Evolutionary conservation across 2,113 vertebrate species (phyloP).

Genomic region (Pitta sordida): DNA sequence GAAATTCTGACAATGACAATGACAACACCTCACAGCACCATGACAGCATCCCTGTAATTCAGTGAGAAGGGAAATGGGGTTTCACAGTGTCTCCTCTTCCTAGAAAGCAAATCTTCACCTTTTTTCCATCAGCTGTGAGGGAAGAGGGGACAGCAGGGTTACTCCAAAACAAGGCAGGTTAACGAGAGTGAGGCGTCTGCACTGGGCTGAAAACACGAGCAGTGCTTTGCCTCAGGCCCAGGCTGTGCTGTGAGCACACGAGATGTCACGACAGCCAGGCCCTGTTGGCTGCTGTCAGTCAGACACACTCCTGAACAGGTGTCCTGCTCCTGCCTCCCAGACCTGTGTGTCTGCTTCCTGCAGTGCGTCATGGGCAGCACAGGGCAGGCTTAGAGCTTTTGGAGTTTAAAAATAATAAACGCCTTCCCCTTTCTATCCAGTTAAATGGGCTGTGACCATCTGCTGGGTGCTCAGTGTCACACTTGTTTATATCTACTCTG

Average conservation of each 20-base stretch:
- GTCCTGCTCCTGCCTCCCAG: not conserved
- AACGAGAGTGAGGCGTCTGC: not conserved
- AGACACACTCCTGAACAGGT: not conserved
- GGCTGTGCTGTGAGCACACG: not conserved
- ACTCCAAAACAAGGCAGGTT: not conserved
- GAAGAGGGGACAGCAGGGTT: not conserved
- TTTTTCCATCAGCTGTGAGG: not conserved
- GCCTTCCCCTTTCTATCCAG: slow-evolving; percentile 9
- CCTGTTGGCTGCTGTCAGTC: fast-evolving
- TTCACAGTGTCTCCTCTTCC: not conserved
- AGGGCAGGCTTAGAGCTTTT: not conserved
- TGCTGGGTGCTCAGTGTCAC: not conserved
- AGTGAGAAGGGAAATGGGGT: not conserved
- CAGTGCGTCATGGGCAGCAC: not conserved
- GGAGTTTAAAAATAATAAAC: not conserved
- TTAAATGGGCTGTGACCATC: slow-evolving; percentile 22
- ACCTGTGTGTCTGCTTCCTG: not conserved
- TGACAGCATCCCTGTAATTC: not conserved
- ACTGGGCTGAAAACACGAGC: not conserved
- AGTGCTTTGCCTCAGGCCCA: not conserved
- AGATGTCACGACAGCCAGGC: fast-evolving
- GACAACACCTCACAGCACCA: not conserved
- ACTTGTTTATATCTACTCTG: not conserved
- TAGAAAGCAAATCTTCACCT: not conserved
- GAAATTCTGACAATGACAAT: not conserved